Conservation (phyloP, 2,888 invertebrate species). For the Parthenolecanium corni region DNA sequence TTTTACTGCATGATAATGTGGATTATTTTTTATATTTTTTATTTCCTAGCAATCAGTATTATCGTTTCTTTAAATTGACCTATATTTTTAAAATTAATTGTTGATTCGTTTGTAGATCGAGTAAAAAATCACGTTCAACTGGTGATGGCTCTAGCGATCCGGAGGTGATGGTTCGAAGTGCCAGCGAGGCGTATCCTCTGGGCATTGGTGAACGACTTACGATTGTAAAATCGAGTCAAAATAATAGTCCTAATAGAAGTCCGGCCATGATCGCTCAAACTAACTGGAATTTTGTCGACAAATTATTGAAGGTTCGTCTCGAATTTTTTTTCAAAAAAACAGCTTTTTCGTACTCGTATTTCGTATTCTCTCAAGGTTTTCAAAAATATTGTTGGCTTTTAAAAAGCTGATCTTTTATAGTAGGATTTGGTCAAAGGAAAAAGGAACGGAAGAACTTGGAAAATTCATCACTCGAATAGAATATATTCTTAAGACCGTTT, state of each 20-base stretch:
- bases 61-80: background rate
- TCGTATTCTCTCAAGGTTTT: background rate
- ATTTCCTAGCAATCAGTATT: too few species aligned
- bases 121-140: conserved; percentile 12
- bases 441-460: too few species aligned
- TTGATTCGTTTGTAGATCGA: background rate
- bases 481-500: too few species aligned
- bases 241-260: conserved; percentile 40
- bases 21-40: too few species aligned
- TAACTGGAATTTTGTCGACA: conserved; percentile 96
- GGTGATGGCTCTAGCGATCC: conserved; percentile 1
- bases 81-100: background rate
- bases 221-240: conserved; percentile 30
- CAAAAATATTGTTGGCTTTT: background rate
- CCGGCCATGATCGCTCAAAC: conserved; percentile 89
- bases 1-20: too few species aligned
- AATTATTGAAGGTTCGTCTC: conserved; percentile 69
- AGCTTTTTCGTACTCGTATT: too few species aligned
- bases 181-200: conserved; percentile 34
- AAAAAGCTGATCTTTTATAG: too few species aligned
- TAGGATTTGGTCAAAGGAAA: too few species aligned
- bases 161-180: background rate
- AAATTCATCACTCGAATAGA: too few species aligned
- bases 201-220: conserved; percentile 31
- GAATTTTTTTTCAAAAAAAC: too few species aligned